Evolutionary conservation across 2,113 vertebrate species (phyloP), one percentile per base, ranked within the genome.

Genomic region (Aleadryas rufinucha): DNA sequence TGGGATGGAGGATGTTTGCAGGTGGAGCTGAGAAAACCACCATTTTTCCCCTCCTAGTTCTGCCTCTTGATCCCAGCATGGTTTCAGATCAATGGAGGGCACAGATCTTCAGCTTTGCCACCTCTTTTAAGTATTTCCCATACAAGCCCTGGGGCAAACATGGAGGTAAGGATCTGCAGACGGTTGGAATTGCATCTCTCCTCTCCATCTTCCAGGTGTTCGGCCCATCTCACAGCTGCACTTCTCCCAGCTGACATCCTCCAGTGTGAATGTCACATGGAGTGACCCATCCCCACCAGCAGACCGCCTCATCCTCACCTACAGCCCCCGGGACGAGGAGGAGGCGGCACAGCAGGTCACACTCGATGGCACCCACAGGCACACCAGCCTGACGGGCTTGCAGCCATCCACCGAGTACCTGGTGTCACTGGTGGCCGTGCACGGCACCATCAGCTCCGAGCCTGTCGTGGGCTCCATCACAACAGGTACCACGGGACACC

Each of bases 211-310:
- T 97, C 39, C 98, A 99, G 99, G 99, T 69, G 99, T 99, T 96
- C 98, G 99, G 60, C 99, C 99, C 57, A 99, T 99, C 93, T 99
- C 98, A 1, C 99, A 99, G 93, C 98, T 99, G 93, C 98, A 99
- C 98, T 99, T 99, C 97, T 99, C 99, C 70, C 99, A 99, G 26
- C 98, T 99, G 97, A 99, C 98, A 2, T 99, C 99, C 85, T 99
- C 98, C 97, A 99, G 99, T 0, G 98, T 99, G 93, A 98, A 98
- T 7, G 98, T 99, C 97, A 98, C 99, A 1, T 99, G 99, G 99
- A 99, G 98, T 13, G 98, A 99, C 66, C 99, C 99, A 3, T 99
- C 99, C 13, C 99, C 99, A 1, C 99, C 99, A 12, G 99, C 99
- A 80, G 98, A 99, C 96, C 98, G 93, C 93, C 99, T 99, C 93